Base-by-base conservation (phyloP, 2,797 vertebrate species). In the Paguma larvata region DNA sequence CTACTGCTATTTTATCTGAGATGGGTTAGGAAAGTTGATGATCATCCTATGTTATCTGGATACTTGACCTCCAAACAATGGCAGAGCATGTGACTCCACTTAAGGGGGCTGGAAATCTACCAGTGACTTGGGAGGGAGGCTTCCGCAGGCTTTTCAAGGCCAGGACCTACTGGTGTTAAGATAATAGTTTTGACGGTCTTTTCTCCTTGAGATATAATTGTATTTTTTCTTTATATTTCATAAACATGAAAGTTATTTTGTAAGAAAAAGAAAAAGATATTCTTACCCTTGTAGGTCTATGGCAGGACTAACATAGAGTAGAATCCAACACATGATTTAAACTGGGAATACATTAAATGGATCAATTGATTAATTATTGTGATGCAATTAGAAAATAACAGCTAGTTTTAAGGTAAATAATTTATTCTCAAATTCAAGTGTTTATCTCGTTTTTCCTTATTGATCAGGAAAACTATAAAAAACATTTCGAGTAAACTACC, bases 21-120 rank as follows among this genome's bases (percentile, higher is more conserved):
- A 21, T n/a, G 56, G 86, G 67, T 48, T 72, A 51, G 92, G 80
- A 62, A 53, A 79, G 72, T 84, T 65, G 85, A 65, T 7, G 48
- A 75, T 78, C 80, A 44, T 77, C 48, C n/a, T 30, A 14, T 2
- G 9, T 72, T 91, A 84, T 94, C 94, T 87, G 95, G 56, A 77
- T 53, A 41, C 34, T 82, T n/a, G n/a, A 73, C 56, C 82, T 80
- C 72, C 38, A 23, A n/a, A 86, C 73, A 56, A 56, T 79, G 70
- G 65, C 94, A 68, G 21, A 77, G 41, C 89, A 79, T 93, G 53
- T 82, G 94, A 96, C 82, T 63, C 46, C 63, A 59, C 51, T 70
- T 46, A 7, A 2, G 3, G 21, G 56, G 34, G 2, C 70, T 72
- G 53, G 80, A 56, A 32, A 34, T 63, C 65, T 30, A 51, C 84